These are phyloP conservation scores for Brachyhypopomus gauderio DNA, from an alignment of 2,113 vertebrate species.

Conservation along the genomic window DNA sequence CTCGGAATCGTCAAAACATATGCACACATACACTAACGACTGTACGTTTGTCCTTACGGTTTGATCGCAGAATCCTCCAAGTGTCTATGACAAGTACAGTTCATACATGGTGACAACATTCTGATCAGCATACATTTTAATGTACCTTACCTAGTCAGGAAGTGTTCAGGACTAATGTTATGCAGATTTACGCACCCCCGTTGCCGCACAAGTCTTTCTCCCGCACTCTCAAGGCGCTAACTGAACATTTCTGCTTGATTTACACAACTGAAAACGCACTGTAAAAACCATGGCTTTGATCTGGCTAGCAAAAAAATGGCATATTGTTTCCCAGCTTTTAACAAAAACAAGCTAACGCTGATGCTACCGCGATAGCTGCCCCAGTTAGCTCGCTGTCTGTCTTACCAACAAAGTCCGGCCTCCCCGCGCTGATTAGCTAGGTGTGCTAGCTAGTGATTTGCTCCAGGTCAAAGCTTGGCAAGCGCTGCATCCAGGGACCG, in stretches of 20 bases:
- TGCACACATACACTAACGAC: neutral
- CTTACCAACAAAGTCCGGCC: constrained; percentile 40
- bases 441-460: neutral
- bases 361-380: constrained; percentile 13
- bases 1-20: no score
- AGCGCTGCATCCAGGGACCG: neutral
- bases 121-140: no score
- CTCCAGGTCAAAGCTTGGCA: neutral
- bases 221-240: neutral
- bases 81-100: no score
- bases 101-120: no score
- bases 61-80: no score
- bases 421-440: neutral
- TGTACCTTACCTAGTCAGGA: no score
- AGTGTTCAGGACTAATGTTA: neutral
- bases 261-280: no score
- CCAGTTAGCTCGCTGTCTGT: neutral
- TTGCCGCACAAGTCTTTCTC: neutral
- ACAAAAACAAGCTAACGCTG: neutral
- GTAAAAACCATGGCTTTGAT: neutral
- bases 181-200: no score
- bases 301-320: no score
- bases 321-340: neutral
- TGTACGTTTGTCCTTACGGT: no score
- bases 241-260: neutral